phyloP scores from a whole-genome alignment of 1,140 invertebrate species.

The Tetragonula clypearis region DNA sequence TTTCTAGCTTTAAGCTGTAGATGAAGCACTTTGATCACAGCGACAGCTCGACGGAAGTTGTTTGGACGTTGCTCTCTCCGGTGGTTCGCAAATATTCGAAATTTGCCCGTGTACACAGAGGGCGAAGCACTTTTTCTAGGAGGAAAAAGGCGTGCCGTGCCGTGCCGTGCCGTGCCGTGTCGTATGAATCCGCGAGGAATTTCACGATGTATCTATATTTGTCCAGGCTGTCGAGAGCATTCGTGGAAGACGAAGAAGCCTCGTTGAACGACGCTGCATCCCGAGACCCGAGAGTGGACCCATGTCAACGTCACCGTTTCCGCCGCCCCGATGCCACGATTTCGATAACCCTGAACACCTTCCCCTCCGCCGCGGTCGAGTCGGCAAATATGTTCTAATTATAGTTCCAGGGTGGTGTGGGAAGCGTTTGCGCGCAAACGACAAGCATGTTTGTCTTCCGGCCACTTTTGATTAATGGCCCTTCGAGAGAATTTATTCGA shows the following conservation, averaged over 20 bases:
- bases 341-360: slow-evolving; percentile 27
- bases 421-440: background rate
- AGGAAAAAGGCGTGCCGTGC: background rate
- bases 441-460: background rate
- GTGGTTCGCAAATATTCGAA: slow-evolving; percentile 42
- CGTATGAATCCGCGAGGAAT: slow-evolving; percentile 42
- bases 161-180: background rate
- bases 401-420: background rate
- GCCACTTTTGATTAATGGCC: background rate
- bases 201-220: slow-evolving; percentile 39
- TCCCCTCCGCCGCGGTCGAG: background rate
- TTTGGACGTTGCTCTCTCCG: background rate
- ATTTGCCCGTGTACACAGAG: slow-evolving; percentile 34
- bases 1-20: background rate
- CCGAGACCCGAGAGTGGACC: slow-evolving; percentile 18
- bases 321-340: slow-evolving; percentile 3
- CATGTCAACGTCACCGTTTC: slow-evolving; percentile 40
- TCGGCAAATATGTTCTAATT: slow-evolving; percentile 20
- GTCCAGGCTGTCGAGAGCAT: slow-evolving; percentile 34
- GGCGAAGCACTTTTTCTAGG: no score
- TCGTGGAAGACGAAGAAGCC: slow-evolving; percentile 32
- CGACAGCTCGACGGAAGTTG: background rate
- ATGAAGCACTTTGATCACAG: slow-evolving; percentile 24
- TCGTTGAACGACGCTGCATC: background rate
- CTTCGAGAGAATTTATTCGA: background rate